Base-by-base conservation (phyloP, 2,113 vertebrate genomes). In the Hippocampus zosterae region DNA sequence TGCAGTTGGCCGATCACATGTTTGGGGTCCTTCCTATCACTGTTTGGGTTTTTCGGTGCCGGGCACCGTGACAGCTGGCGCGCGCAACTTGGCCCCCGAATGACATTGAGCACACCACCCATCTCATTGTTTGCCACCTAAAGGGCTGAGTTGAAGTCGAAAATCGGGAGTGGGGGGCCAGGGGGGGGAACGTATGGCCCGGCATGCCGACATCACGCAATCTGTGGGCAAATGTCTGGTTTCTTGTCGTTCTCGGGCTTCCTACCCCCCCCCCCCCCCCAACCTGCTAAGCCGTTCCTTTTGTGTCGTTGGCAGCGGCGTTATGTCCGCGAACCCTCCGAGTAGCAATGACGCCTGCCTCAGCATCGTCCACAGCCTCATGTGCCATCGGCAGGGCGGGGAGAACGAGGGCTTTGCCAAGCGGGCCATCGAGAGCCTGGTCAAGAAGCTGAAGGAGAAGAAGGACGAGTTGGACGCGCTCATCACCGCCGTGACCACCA, bases 351-450 rank as follows among this genome's bases (percentile, higher is more conserved):
- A 93, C 16, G 90, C 92, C 65, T 93, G 93, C 83, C 91, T 93
- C 75, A 94, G 92, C 88, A 92, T 94, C 69, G 93, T 94, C 79
- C 93, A 94, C 88, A 94, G 93, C 80, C 90, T 94, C 67, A 90
- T 94, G 93, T 94, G 93, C 88, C 93, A 94, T 81, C 86, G 93
- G 73, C 93, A 94, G 84, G 93, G 93, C 0, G 93, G 93, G 0
- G 92, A 93, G 81, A 93, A 91, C 23, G 93, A 93, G 75, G 88
- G 90, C 78, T 93, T 92, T 1, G 91, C 93, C 79, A 93, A 93
- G 68, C 81, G 93, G 0, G 93, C 93, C 76, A 93, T 93, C n/a
- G 92, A 94, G 88, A 94, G 93, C 81, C 85, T 94, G 48, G 91
- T 92, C 55, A 92, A 86, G 67, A 86, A 86, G 71, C 78, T 86